Evolutionary conservation across 2,888 invertebrate genomes (phyloP).

Genomic region (Leucophora obtusa): DNA sequence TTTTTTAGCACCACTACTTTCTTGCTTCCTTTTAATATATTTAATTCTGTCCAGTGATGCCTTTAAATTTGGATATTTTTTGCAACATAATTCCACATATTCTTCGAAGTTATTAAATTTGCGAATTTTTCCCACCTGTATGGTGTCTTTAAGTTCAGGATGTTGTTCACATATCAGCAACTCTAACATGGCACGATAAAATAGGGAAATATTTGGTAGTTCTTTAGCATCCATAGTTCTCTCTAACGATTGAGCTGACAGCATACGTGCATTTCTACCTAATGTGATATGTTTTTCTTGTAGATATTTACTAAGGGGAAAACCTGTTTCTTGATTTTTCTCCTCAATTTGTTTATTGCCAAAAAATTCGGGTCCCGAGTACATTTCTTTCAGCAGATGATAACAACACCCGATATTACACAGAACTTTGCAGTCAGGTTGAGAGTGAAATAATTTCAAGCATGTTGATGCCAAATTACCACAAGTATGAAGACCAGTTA

Average conservation of each 20-base stretch:
- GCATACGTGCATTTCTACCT: constrained; percentile 90
- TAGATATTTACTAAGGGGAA: constrained; percentile 85
- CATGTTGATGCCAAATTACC: constrained; percentile 89
- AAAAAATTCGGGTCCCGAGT: constrained; percentile 74
- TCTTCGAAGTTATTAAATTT: constrained; percentile 83
- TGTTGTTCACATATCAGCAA: constrained; percentile 80
- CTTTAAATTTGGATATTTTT: constrained; percentile 70
- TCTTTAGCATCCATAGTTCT: constrained; percentile 81
- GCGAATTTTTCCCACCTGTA: constrained; percentile 83
- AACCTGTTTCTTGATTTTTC: constrained; percentile 79
- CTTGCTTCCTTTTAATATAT: constrained; percentile 79
- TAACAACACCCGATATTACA: constrained; percentile 95
- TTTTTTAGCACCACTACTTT: constrained; percentile 79
- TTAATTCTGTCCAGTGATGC: constrained; percentile 59
- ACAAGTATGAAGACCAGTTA: constrained; percentile 92
- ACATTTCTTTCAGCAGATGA: constrained; percentile 85
- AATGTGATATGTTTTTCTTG: constrained; percentile 79
- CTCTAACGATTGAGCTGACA: constrained; percentile 90
- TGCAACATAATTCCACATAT: constrained; percentile 86
- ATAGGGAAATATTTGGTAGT: constrained; percentile 83
- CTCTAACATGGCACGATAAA: constrained; percentile 88
- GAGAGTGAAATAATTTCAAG: constrained; percentile 83
- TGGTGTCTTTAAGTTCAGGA: constrained; percentile 76
- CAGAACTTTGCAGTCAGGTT: constrained; percentile 81
- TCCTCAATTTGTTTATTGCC: constrained; percentile 72